phyloP scores from a whole-genome alignment of 2,888 invertebrate species.

The Callimorpha dominula region DNA sequence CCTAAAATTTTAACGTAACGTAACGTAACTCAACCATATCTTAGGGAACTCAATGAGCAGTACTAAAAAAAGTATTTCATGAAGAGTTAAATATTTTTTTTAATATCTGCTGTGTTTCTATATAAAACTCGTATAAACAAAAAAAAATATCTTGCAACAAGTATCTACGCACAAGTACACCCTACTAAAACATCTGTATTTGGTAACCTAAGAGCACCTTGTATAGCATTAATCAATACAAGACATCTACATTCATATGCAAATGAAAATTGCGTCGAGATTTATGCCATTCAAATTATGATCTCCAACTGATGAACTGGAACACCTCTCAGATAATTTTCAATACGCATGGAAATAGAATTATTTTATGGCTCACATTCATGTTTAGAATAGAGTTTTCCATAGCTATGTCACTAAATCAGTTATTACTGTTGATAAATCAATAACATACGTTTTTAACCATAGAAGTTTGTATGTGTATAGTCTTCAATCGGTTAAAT shows the following conservation, averaged over 20 bases:
- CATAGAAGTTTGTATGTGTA: no score
- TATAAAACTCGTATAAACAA: background rate
- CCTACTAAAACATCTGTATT: background rate
- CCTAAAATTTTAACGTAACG: no score
- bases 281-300: conserved; percentile 28
- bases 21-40: no score
- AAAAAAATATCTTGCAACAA: background rate
- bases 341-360: conserved; percentile 1
- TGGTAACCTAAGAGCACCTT: background rate
- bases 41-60: no score
- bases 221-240: background rate
- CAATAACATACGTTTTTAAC: no score
- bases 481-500: no score
- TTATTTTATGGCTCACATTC: background rate
- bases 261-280: conserved; percentile 32
- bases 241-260: conserved; percentile 35
- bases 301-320: conserved; percentile 38
- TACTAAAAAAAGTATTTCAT: no score
- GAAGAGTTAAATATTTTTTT: no score
- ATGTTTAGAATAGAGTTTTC: background rate
- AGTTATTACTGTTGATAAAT: no score
- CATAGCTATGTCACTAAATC: background rate
- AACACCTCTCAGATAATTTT: conserved; percentile 21
- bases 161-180: background rate
- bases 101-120: no score